phyloP scores from a whole-genome alignment of 2,113 vertebrate species.

The Eira barbara region DNA sequence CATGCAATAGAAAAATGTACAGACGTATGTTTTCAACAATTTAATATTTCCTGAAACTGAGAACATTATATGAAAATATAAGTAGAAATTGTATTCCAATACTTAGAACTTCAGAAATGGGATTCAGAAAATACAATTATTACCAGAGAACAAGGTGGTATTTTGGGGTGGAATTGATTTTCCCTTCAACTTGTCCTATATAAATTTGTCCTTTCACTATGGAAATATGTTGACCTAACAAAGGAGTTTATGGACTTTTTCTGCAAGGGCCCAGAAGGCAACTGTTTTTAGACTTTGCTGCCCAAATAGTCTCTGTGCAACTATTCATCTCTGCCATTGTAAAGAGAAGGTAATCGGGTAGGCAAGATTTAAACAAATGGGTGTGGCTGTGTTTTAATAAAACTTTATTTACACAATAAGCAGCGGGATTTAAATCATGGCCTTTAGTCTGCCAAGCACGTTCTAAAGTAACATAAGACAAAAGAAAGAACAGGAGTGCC shows the following conservation, averaged over 20 bases:
- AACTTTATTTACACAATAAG: conserved; percentile 7
- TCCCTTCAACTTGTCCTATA: not conserved
- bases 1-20: not conserved
- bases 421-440: not conserved
- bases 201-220: not conserved
- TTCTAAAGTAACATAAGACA: not conserved
- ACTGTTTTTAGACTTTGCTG: not conserved
- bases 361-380: not conserved
- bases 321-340: not conserved
- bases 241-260: not conserved
- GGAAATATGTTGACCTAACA: not conserved
- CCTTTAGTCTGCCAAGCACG: not conserved
- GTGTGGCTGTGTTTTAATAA: not conserved
- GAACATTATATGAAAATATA: not conserved
- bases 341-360: not conserved
- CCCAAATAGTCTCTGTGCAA: not conserved
- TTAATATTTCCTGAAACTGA: not conserved
- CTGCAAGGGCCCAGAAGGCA: not conserved
- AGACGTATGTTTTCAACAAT: not conserved
- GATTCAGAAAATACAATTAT: not conserved
- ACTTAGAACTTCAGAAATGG: not conserved
- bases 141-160: not conserved
- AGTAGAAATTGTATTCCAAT: not conserved
- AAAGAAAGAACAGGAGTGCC: not conserved
- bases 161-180: not conserved